Percentiles rank a stretch among this genome's conserved stretches.
Conservation (phyloP, 2,113 vertebrate genomes). For the Hiodon tergisus region DNA sequence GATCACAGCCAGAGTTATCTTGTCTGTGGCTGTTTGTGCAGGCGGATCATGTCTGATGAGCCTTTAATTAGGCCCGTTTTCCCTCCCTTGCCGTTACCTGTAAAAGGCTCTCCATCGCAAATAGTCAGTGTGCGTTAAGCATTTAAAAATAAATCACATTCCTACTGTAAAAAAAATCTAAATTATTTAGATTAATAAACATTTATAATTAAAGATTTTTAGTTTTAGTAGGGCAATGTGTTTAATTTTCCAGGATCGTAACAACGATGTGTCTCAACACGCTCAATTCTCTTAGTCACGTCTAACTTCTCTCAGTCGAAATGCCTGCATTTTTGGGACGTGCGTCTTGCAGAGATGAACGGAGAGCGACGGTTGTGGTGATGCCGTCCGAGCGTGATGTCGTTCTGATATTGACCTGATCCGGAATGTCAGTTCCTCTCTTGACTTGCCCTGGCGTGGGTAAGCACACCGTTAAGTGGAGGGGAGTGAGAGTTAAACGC, state of each 20-base stretch:
- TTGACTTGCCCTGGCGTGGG: not conserved
- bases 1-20: conserved; percentile 22
- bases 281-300: too few relatives aligned
- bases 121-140: not conserved
- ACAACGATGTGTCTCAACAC: too few relatives aligned
- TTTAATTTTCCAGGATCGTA: too few relatives aligned
- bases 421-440: not conserved
- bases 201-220: too few relatives aligned
- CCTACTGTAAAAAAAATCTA: not conserved
- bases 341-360: too few relatives aligned
- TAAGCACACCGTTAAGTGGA: conserved; percentile 12
- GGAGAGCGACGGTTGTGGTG: too few relatives aligned
- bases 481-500: conserved; percentile 35
- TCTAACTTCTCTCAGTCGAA: too few relatives aligned
- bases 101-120: not conserved
- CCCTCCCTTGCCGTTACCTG: conserved; percentile 12
- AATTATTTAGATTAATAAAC: too few relatives aligned
- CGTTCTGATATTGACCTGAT: too few relatives aligned
- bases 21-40: conserved; percentile 36
- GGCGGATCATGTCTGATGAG: conserved; percentile 36
- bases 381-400: too few relatives aligned
- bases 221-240: too few relatives aligned
- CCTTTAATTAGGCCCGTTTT: conserved; percentile 49
- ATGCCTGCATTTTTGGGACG: not conserved
- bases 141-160: not conserved